phyloP scores from a whole-genome alignment of 2,113 vertebrate species.

The Calidris pugnax region DNA sequence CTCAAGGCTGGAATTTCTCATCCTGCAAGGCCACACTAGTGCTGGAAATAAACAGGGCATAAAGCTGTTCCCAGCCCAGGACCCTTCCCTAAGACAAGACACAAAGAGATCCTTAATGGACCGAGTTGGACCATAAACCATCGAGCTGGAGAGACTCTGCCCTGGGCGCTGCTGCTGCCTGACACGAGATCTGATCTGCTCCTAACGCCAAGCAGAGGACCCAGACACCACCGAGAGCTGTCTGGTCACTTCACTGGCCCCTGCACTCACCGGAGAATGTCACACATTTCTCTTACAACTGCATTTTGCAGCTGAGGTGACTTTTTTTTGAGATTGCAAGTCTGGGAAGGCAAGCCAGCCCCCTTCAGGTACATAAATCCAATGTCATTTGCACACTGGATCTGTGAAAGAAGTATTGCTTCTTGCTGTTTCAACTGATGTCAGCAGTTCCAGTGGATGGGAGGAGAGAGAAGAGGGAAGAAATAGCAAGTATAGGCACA shows the following conservation, averaged over 20 bases:
- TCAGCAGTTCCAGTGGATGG: neutral
- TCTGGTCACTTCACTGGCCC: accelerated
- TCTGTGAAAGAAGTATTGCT: neutral
- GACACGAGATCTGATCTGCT: neutral
- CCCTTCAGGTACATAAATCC: neutral
- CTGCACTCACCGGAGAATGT: accelerated
- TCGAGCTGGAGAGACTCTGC: accelerated
- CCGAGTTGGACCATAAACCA: neutral
- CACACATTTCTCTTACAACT: neutral
- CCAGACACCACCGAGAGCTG: accelerated
- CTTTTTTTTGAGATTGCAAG: neutral
- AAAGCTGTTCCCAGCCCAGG: neutral
- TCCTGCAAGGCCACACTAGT: neutral
- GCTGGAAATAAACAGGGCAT: neutral
- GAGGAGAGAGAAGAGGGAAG: neutral
- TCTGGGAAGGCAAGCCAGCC: neutral
- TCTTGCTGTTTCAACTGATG: neutral
- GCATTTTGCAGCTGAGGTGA: neutral
- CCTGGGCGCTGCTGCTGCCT: neutral
- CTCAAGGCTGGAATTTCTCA: neutral
- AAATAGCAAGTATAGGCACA: neutral
- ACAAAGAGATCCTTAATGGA: neutral
- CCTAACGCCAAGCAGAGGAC: neutral
- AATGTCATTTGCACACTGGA: neutral
- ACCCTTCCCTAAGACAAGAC: neutral